Percentiles rank a stretch among this genome's conserved stretches.
These are phyloP conservation scores for Pongo abelii DNA, from an alignment of 2,113 vertebrate species.

Conservation along the genomic window DNA sequence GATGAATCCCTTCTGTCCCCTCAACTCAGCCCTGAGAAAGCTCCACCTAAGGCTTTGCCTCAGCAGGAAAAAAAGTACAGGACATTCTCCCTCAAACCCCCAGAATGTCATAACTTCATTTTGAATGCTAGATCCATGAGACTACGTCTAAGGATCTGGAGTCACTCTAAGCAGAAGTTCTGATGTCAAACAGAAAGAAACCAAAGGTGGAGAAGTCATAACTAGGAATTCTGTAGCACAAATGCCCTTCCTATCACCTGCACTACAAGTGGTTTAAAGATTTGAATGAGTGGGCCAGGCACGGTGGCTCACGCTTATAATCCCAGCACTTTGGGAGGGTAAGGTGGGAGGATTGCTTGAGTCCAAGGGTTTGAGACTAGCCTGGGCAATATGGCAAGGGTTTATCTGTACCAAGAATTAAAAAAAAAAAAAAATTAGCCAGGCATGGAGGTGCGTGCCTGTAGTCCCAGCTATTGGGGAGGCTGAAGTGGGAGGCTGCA, in stretches of 20 bases:
- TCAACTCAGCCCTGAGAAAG: not conserved
- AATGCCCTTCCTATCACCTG: not conserved
- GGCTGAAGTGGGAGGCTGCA: too few species aligned
- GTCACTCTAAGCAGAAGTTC: not conserved
- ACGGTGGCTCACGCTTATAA: too few species aligned
- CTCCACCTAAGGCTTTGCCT: not conserved
- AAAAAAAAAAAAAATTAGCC: too few species aligned
- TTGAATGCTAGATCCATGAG: not conserved
- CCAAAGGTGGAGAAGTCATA: not conserved
- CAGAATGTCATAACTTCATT: constrained; percentile 15
- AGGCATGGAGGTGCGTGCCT: too few species aligned
- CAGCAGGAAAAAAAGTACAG: constrained; percentile 31
- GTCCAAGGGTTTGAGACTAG: too few species aligned
- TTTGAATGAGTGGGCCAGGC: not conserved
- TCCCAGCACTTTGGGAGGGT: too few species aligned
- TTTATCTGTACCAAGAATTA: too few species aligned
- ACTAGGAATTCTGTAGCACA: not conserved
- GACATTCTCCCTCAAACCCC: not conserved
- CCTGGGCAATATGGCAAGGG: too few species aligned
- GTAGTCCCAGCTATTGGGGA: too few species aligned
- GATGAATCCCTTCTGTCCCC: not conserved
- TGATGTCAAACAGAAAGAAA: not conserved
- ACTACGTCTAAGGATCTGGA: not conserved
- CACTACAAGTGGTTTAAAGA: not conserved
- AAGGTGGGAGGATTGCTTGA: too few species aligned